Percentiles rank a stretch among this genome's conserved stretches.
These are phyloP conservation scores for Trinectes maculatus DNA, from an alignment of 2,113 vertebrate species.

Conservation along the genomic window DNA sequence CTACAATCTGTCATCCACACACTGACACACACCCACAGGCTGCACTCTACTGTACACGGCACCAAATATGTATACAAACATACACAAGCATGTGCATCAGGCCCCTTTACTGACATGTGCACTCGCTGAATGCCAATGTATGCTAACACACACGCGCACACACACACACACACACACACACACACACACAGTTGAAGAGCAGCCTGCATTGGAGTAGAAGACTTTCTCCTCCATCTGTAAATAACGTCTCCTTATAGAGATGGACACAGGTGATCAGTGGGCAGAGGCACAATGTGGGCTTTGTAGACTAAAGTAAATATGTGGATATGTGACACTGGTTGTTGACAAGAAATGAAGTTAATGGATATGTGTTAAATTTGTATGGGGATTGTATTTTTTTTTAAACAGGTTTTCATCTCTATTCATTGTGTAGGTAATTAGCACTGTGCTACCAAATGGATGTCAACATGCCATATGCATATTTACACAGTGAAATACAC, in stretches of 20 bases:
- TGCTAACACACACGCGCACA: neutral
- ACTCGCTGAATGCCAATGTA: neutral
- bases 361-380: neutral
- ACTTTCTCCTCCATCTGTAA: neutral
- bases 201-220: neutral
- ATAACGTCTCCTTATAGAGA: neutral
- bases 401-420: neutral
- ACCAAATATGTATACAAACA: neutral
- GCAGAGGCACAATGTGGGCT: too few species aligned
- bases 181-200: neutral
- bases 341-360: too few species aligned
- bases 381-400: neutral
- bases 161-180: neutral
- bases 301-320: neutral
- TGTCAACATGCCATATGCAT: neutral
- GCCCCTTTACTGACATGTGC: neutral
- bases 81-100: neutral
- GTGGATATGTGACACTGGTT: neutral
- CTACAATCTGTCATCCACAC: conserved; percentile 1
- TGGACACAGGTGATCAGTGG: neutral
- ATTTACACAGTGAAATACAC: neutral
- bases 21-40: conserved; percentile 10
- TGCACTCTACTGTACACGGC: neutral
- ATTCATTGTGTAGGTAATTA: conserved; percentile 5
- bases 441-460: neutral